Conservation (phyloP, 2,797 vertebrate genomes). For the Huso huso region DNA sequence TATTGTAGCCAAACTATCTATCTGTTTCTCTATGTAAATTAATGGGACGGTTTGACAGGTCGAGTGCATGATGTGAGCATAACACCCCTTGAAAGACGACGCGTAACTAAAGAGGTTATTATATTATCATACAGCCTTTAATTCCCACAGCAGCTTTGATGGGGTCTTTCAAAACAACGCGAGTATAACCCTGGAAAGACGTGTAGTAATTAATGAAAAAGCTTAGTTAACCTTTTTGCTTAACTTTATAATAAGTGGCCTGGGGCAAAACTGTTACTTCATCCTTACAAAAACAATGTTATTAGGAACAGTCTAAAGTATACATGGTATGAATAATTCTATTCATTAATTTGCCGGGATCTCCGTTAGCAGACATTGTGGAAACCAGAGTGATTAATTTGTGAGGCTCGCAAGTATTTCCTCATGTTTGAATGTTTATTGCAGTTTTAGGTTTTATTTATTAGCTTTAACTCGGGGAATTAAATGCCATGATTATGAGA, state of each 20-base stretch:
- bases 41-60: background rate
- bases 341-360: constrained; percentile 71
- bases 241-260: constrained; percentile 61
- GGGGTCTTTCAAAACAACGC: constrained; percentile 33
- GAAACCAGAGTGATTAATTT: constrained; percentile 73
- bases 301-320: constrained; percentile 62
- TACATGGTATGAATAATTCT: constrained; percentile 71
- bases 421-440: constrained; percentile 69
- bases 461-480: constrained; percentile 50
- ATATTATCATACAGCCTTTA: constrained; percentile 12
- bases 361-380: constrained; percentile 51
- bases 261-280: constrained; percentile 59
- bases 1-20: no score
- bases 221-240: constrained; percentile 61
- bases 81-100: background rate
- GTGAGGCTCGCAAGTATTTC: constrained; percentile 61
- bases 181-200: constrained; percentile 47
- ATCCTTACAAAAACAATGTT: constrained; percentile 73
- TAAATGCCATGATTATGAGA: constrained; percentile 22
- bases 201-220: constrained; percentile 53
- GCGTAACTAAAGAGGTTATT: constrained; percentile 12
- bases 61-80: background rate
- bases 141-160: constrained; percentile 28
- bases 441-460: constrained; percentile 61
- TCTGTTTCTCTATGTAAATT: background rate